Base-by-base conservation (phyloP, 2,888 invertebrate species). In the Thera obeliscata region DNA sequence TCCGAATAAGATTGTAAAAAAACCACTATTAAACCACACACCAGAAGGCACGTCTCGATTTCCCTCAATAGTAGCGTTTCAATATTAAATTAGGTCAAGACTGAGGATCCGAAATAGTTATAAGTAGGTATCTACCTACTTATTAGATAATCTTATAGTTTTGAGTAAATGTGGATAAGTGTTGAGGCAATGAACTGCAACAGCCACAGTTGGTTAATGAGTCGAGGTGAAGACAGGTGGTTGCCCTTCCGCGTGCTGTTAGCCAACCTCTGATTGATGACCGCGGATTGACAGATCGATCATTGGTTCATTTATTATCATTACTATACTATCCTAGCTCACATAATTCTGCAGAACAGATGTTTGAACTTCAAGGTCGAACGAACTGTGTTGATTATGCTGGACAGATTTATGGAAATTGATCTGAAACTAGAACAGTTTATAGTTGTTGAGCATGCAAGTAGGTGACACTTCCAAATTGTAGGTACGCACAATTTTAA, bases 1-100 rank as follows among this genome's bases (percentile, higher is more conserved):
- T 22, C 22, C 22, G 22, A 22, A 22, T 22, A 22, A 22, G 1
- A 22, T 22, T 22, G 22, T 22, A 22, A 22, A 22, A 22, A 22
- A 22, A 22, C 22, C 22, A 22, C 22, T 22, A 22, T 22, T n/a
- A n/a, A n/a, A n/a, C n/a, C n/a, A n/a, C n/a, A n/a, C n/a, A n/a
- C n/a, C n/a, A 22, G 22, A 22, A 59, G 3, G 33, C 5, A 36
- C 58, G 54, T 64, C 9, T 55, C 12, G 11, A 54, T 48, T 57
- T 36, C n/a, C 41, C 57, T 59, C 58, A 55, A 48, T 58, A 9
- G 38, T 6, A 41, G 58, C 2, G 36, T 48, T 64, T 41, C 59
- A 55, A 12, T 49, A 56, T 64, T 66, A 38, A 72, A 65, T 65
- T 52, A 56, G 72, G 72, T 70, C 72, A 73, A 69, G 72, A 63